Evolutionary conservation across 1,140 invertebrate species (phyloP), one percentile per base, ranked within the genome.

Genomic region (Ectropis grisescens): DNA sequence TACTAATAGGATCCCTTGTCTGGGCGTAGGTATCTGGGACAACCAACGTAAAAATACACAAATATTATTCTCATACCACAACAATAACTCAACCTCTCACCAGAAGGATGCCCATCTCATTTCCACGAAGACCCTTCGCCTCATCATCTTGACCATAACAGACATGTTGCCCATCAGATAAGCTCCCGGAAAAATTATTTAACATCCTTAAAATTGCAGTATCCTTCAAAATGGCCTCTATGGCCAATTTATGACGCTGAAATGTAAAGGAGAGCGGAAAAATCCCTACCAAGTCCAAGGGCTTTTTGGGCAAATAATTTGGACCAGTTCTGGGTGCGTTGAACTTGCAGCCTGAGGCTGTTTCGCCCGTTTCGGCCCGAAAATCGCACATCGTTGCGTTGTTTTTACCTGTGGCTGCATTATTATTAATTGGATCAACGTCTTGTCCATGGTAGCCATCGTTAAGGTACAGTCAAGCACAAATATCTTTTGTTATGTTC

Each of bases 401-500:
- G 65, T 69, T 75, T 72, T 70, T 69, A 52, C 54, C 32, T 41
- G 43, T 44, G 44, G 50, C 49, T 33, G 56, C 59, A 67, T 70
- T 72, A 69, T 69, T 79, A 79, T 69, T 74, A 79, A 76, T 74
- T 79, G 69, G 67, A 74, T 62, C 69, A 68, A 35, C 28, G 56
- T 40, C 41, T 41, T 57, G 64, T 43, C 59, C 59, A 58, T 52
- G 56, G 52, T 43, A 44, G n/a, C n/a, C n/a, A 50, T 67, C 56
- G 53, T 70, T 62, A 58, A 55, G 40, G 33, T 41, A 27, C 14
- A 27, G 49, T 28, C 48, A 58, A 50, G 50, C 11, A 27, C 24
- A 58, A 33, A n/a, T n/a, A n/a, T n/a, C n/a, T n/a, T 31, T 8
- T 1, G 33, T 22, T 2, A 23, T 14, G 49, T 56, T 56, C 56